These are phyloP conservation scores for Papilio gigon DNA, from an alignment of 2,888 invertebrate genomes.

Conservation along the genomic window DNA sequence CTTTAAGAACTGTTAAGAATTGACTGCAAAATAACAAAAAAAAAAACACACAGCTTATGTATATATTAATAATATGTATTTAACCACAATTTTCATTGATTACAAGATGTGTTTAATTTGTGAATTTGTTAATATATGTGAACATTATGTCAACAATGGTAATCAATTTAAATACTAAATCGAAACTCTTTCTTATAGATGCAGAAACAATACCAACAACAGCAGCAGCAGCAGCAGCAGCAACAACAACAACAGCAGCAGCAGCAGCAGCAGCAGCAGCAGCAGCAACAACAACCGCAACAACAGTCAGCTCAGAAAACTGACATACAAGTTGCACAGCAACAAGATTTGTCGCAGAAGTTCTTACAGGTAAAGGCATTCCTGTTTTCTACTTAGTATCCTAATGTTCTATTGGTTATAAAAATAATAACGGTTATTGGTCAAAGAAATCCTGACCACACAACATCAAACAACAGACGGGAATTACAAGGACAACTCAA, in stretches of 20 bases:
- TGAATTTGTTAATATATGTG: neutral
- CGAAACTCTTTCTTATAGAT: slow-evolving; percentile 47
- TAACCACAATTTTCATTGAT: no score
- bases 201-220: slow-evolving; percentile 67
- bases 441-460: neutral
- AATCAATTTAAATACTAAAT: neutral
- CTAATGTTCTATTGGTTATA: no score
- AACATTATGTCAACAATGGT: neutral
- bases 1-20: no score
- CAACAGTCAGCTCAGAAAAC: slow-evolving; percentile 59
- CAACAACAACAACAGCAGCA: slow-evolving; percentile 67
- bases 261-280: slow-evolving; percentile 62
- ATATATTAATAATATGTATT: no score
- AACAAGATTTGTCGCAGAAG: slow-evolving; percentile 76
- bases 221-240: slow-evolving; percentile 70
- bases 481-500: neutral
- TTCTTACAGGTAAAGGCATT: slow-evolving; percentile 77
- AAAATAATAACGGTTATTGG: no score
- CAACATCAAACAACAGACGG: neutral
- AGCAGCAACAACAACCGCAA: slow-evolving; percentile 52
- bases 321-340: slow-evolving; percentile 75
- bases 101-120: neutral
- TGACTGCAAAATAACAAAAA: no score
- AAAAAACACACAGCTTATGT: no score
- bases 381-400: no score